phyloP scores from a whole-genome alignment of 2,888 invertebrate genomes.

The Gari tellinella region DNA sequence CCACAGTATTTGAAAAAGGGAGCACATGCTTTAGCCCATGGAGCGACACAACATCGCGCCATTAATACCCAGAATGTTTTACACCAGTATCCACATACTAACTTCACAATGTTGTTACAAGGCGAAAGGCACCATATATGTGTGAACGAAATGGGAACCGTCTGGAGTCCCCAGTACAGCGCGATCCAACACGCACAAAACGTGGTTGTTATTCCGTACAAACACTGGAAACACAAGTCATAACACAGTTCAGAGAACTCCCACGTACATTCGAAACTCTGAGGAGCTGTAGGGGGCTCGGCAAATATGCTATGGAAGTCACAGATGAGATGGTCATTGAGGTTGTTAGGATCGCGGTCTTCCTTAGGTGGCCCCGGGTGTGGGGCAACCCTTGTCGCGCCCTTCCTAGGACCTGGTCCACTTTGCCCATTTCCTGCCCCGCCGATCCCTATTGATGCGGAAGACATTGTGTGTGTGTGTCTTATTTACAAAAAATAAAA shows the following conservation, averaged over 20 bases:
- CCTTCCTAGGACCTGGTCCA: background rate
- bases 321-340: constrained; percentile 33
- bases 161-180: constrained; percentile 41
- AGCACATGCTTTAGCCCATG: constrained; percentile 27
- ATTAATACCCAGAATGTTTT: constrained; percentile 27
- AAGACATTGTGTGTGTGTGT: no score
- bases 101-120: constrained; percentile 9
- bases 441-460: no score
- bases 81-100: constrained; percentile 34
- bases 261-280: constrained; percentile 46
- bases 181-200: constrained; percentile 51
- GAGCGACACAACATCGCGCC: constrained; percentile 19
- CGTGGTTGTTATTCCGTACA: constrained; percentile 28
- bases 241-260: constrained; percentile 40
- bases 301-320: constrained; percentile 44
- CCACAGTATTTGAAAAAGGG: constrained; percentile 24
- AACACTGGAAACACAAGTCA: constrained; percentile 13
- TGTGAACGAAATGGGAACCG: constrained; percentile 41
- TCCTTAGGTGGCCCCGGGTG: constrained; percentile 10
- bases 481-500: no score
- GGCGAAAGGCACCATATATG: constrained; percentile 48
- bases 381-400: constrained; percentile 28
- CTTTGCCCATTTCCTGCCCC: background rate
- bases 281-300: constrained; percentile 30
- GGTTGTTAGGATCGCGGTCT: constrained; percentile 49